A percentile compares a stretch with the other conserved stretches of the same genome.
Evolutionary conservation across 2,797 vertebrate genomes (phyloP).

Genomic region (Smutsia temminckii): DNA sequence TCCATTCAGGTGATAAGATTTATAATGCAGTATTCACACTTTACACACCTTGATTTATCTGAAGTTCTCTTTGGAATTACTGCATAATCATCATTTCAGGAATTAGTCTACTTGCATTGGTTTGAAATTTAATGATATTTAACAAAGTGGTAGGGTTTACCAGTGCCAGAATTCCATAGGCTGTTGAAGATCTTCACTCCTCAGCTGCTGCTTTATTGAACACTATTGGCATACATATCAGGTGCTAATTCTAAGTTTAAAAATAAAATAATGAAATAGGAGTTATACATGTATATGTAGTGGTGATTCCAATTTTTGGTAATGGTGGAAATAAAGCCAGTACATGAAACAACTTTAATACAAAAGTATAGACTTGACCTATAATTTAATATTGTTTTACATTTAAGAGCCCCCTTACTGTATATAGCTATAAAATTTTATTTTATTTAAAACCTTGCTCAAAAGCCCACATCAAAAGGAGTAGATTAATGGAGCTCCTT

Average conservation of each 20-base stretch:
- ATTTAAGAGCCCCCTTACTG: not conserved
- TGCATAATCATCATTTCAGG: not conserved
- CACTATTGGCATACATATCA: not conserved
- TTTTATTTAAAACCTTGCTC: not conserved
- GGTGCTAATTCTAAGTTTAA: not conserved
- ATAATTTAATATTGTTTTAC: not conserved
- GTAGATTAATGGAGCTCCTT: not conserved
- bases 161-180: not conserved
- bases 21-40: not conserved
- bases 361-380: not conserved
- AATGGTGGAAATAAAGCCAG: not conserved
- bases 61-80: not conserved
- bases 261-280: not conserved
- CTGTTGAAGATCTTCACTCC: not conserved
- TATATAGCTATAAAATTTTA: not conserved
- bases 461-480: not conserved
- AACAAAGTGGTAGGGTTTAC: not conserved
- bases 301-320: not conserved
- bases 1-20: not conserved
- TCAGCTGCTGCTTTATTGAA: not conserved
- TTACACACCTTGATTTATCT: not conserved
- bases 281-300: not conserved
- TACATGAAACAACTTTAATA: not conserved
- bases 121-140: not conserved
- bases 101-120: not conserved